phyloP scores from a whole-genome alignment of 23 tunicate genomes.

The Styela clava region DNA sequence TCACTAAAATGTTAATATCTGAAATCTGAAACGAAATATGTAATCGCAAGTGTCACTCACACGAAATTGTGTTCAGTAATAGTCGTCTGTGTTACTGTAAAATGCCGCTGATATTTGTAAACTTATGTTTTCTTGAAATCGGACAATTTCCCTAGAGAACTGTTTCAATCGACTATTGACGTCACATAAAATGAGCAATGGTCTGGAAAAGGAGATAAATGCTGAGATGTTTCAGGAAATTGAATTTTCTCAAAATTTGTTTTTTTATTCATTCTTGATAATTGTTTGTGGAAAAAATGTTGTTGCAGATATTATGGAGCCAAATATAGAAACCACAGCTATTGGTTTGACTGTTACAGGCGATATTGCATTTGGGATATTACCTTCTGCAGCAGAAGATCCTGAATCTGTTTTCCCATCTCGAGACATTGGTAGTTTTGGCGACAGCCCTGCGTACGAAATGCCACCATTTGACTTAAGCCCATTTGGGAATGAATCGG shows the following conservation, averaged over 20 bases:
- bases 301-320: background rate
- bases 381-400: background rate
- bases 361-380: background rate
- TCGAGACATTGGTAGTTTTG: background rate
- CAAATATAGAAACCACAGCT: background rate
- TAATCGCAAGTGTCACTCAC: too few relatives aligned
- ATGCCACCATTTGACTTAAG: background rate
- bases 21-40: too few relatives aligned
- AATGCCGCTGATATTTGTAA: too few relatives aligned
- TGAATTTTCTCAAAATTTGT: background rate
- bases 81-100: too few relatives aligned
- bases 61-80: too few relatives aligned
- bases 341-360: background rate
- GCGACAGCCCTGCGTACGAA: background rate
- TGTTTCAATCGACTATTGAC: too few relatives aligned
- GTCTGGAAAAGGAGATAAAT: background rate
- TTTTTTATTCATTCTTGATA: background rate
- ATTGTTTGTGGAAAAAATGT: background rate
- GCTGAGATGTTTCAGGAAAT: background rate
- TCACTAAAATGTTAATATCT: too few relatives aligned
- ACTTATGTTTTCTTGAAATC: too few relatives aligned
- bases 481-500: background rate
- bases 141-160: too few relatives aligned
- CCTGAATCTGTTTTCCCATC: background rate
- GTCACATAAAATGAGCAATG: background rate